Base-by-base conservation (phyloP, 2,888 invertebrate species). In the Acronicta psi region DNA sequence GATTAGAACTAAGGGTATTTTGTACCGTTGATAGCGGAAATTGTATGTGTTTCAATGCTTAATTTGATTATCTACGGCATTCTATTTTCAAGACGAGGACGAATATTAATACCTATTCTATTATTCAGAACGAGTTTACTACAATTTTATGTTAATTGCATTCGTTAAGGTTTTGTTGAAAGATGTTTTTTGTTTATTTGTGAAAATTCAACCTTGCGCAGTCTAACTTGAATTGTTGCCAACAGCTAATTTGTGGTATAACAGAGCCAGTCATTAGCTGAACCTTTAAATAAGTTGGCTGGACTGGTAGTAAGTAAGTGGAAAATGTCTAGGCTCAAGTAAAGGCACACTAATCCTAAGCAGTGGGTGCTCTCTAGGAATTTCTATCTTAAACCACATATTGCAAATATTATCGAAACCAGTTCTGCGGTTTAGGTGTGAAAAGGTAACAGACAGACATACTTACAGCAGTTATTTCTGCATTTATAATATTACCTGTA, bases 121-220 rank as follows among this genome's bases (percentile, higher is more conserved):
- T 55, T 59, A 69, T 77, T 70, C 61, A 52, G 64, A 42, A 63
- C 49, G 59, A 56, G 49, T 66, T 46, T 59, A 69, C 60, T 61
- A 64, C 49, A 66, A 45, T 67, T 54, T 63, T 62, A 68, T 79
- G 66, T 25, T 65, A 66, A 69, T 61, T 40, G 7, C 20, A 50
- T 68, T 69, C 45, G 20, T 37, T 56, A 49, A 36, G 44, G 36
- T 41, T 51, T 49, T 34, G 13, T 69, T 42, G 55, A 16, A 9
- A 6, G 38, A 10, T 17, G 14, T 9, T 43, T n/a, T 25, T 36
- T 45, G 34, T 38, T 45, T 42, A 6, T 16, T 25, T 14, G 25
- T 34, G 16, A 11, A 46, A 42, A 38, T 17, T 42, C 10, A n/a
- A 18, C 23, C 31, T 31, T 50, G 40, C 20, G 17, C 9, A 31